A percentile compares a stretch with the other conserved stretches of the same genome.
Conservation (phyloP, 2,888 invertebrate species). For the Cosmopolites sordidus region DNA sequence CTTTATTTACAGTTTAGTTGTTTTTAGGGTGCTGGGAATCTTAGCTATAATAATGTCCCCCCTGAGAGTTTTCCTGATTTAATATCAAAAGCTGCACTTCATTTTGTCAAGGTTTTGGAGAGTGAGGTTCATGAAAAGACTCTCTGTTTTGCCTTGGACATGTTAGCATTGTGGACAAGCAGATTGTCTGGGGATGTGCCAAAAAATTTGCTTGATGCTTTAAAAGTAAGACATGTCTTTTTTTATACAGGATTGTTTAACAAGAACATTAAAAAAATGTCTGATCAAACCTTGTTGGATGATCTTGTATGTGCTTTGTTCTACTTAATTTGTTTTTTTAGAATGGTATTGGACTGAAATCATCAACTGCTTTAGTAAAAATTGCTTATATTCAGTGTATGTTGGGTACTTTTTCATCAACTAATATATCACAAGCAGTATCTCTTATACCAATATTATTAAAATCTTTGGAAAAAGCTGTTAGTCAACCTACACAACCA, state of each 20-base stretch:
- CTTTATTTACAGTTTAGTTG: neutral
- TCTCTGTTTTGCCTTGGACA: conserved; percentile 72
- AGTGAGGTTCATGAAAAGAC: conserved; percentile 91
- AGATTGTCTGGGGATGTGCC: conserved; percentile 64
- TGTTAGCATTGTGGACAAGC: conserved; percentile 74
- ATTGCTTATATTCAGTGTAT: conserved; percentile 76
- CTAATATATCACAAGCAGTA: conserved; percentile 49
- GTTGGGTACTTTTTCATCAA: conserved; percentile 59
- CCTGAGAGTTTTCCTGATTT: conserved; percentile 56
- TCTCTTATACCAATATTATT: conserved; percentile 60
- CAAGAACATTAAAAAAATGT: conserved; percentile 8
- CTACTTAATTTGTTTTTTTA: conserved; percentile 42
- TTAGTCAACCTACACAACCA: conserved; percentile 68
- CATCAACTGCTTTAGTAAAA: conserved; percentile 70
- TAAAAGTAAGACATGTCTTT: conserved; percentile 50
- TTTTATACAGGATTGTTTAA: conserved; percentile 57
- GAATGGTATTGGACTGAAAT: conserved; percentile 73
- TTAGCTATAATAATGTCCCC: conserved; percentile 65
- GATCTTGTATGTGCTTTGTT: neutral
- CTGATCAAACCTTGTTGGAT: too few relatives aligned
- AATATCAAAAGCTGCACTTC: conserved; percentile 59
- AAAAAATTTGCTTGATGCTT: conserved; percentile 59
- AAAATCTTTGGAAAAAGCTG: conserved; percentile 71
- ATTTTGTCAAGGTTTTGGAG: conserved; percentile 75
- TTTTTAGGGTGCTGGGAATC: conserved; percentile 63